Percentiles rank a stretch among this genome's conserved stretches.
phyloP scores from a whole-genome alignment of 1,140 invertebrate species.

The Lasaia peninsularis region DNA sequence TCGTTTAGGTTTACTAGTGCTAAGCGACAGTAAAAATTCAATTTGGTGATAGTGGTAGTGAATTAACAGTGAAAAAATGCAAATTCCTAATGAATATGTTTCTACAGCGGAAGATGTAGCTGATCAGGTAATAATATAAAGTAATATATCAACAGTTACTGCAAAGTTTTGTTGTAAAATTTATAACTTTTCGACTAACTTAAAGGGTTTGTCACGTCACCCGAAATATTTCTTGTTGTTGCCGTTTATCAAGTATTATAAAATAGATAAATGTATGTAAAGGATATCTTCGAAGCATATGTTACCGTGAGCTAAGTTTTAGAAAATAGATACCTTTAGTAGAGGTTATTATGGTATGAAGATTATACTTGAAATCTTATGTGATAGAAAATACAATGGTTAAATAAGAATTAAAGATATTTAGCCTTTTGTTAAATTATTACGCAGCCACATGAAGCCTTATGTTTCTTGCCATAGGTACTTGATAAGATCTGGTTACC shows the following conservation, averaged over 20 bases:
- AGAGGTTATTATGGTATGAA: background rate
- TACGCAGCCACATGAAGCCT: too few species aligned
- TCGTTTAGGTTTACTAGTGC: conserved; percentile 21
- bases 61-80: conserved; percentile 80
- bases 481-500: too few species aligned
- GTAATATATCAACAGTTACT: background rate
- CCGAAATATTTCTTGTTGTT: conserved; percentile 52
- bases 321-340: background rate
- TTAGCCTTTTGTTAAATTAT: too few species aligned
- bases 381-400: too few species aligned
- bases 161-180: background rate
- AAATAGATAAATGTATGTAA: background rate
- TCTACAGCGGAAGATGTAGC: conserved; percentile 95
- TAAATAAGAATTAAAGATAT: too few species aligned
- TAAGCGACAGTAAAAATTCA: conserved; percentile 54
- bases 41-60: conserved; percentile 59
- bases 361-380: too few species aligned
- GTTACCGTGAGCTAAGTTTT: background rate
- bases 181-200: conserved; percentile 25
- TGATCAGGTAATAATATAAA: conserved; percentile 86
- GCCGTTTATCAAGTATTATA: conserved; percentile 19
- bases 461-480: too few species aligned
- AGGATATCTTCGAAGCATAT: background rate
- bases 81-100: conserved; percentile 91
- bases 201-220: conserved; percentile 73